Base-by-base conservation (phyloP, 2,888 invertebrate genomes). In the Tetragonisca angustula region DNA sequence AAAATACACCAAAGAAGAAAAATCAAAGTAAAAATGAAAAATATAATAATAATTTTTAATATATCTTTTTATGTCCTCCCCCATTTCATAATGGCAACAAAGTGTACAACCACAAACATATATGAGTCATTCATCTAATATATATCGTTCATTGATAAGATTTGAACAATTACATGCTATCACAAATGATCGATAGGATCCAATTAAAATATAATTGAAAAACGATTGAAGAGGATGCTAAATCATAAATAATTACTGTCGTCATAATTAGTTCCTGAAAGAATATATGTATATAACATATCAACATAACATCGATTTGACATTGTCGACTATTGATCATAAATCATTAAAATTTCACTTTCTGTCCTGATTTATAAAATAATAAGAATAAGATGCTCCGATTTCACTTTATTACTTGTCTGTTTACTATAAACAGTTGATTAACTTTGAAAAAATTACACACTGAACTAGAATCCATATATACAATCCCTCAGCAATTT, bases 141-240 rank as follows among this genome's bases (percentile, higher is more conserved):
- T 32, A 61, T 32, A 71, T 21, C 11, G 19, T 32, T 13, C 3
- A 24, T 50, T 36, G 24, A 24, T 24, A 36, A 61, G 17, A 43
- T 21, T 76, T 52, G 17, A 59, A 65, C 32, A 65, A 64, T 62
- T 71, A 69, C 32, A n/a, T 70, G 24, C 32, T 54, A 64, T 69
- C 56, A 21, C 65, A 17, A 77, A 61, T 64, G n/a, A 77, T 50
- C 32, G 74, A 83, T 77, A 65, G 59, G 61, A 81, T 68, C 36
- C 82, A 79, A 56, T 32, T 9, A 19, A 64, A 78, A 76, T 52
- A 49, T 36, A 3, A 32, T 24, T 11, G 9, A 27, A 68, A 56
- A 56, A 68, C 49, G 27, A 24, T 59, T 49, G n/a, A 50, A 49
- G 19, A 78, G 43, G 32, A 32, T 17, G 75, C 64, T 21, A 56